A percentile compares a stretch with the other conserved stretches of the same genome.
Evolutionary conservation across 2,113 vertebrate species (phyloP).

Genomic region (Ploceus nigricollis): DNA sequence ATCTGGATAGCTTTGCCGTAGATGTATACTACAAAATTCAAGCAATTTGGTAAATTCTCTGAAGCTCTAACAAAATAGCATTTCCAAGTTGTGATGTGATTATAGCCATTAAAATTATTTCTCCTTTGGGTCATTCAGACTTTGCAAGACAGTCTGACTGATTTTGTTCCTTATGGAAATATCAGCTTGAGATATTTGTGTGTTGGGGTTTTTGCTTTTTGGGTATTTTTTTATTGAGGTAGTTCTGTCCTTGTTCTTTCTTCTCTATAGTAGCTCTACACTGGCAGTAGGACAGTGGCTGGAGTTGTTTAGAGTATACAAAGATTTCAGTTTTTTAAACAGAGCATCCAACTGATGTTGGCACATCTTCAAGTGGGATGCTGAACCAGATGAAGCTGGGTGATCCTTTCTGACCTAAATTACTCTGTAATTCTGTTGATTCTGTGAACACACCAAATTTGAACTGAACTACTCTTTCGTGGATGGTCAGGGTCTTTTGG

Average conservation of each 20-base stretch:
- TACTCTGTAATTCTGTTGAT: neutral
- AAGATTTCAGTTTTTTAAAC: neutral
- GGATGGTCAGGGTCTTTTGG: neutral
- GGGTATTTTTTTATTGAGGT: neutral
- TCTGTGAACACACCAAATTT: neutral
- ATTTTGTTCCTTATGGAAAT: neutral
- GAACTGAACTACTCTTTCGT: neutral
- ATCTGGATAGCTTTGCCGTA: neutral
- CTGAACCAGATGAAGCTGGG: neutral
- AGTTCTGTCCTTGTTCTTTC: neutral
- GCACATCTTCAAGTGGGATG: neutral
- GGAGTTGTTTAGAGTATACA: neutral
- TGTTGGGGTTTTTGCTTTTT: neutral
- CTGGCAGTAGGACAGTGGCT: neutral
- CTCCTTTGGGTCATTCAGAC: neutral
- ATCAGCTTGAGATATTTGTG: neutral
- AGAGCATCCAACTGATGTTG: neutral
- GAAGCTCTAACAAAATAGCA: neutral
- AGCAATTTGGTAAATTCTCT: neutral
- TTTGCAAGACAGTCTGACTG: neutral
- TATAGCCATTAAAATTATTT: neutral
- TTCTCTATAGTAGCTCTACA: neutral
- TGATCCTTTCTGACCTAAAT: neutral
- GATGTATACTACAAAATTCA: neutral
- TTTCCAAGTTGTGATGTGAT: neutral